Base-by-base conservation (phyloP, 92 coral and sea anemone genomes). In the Epizoanthus ramosus region DNA sequence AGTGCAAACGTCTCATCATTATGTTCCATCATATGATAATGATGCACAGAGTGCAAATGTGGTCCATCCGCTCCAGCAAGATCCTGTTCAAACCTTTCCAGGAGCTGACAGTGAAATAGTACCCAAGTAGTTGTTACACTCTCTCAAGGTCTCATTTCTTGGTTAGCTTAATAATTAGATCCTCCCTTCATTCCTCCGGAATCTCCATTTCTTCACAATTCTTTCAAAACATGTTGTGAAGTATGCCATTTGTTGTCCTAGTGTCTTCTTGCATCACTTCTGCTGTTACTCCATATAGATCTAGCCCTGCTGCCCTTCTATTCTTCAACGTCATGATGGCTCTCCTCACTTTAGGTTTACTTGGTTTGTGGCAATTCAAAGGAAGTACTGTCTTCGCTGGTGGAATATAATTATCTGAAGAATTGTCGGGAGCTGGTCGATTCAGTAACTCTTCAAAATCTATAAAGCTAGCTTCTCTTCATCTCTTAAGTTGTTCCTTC, bases 131-230 rank as follows among this genome's bases (percentile, higher is more conserved):
- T 45, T 72, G 79, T 18, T 72, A 33, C 79, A 72, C 28, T 72
- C 79, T 28, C 31, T 35, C 57, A n/a, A 72, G 57, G 61, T 72
- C 61, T 45, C 58, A n/a, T 76, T 76, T 76, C 81, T 52, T 6
- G 5, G 12, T 0, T 47, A 19, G 8, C 10, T 31, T 31, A 19
- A 9, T 17, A 43, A 69, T 35, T 33, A 69, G 9, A 10, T 6
- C 74, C 54, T n/a, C n/a, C 74, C 54, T 2, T 18, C 50, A 10
- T 6, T 69, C 28, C 21, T 16, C 23, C 28, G 24, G 74, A 69
- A 35, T 69, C 47, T 43, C 52, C 13, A 14, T 18, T 75, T 75
- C 47, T 75, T 65, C 24, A 41, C 35, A 75, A 21, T 13, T 23
- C 65, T 33, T 75, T 19, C 66, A n/a, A 47, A 75, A 75, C 16